A percentile compares a stretch with the other conserved stretches of the same genome.
phyloP scores from a whole-genome alignment of 2,797 vertebrate genomes.

The Coccyzus lansbergi region DNA sequence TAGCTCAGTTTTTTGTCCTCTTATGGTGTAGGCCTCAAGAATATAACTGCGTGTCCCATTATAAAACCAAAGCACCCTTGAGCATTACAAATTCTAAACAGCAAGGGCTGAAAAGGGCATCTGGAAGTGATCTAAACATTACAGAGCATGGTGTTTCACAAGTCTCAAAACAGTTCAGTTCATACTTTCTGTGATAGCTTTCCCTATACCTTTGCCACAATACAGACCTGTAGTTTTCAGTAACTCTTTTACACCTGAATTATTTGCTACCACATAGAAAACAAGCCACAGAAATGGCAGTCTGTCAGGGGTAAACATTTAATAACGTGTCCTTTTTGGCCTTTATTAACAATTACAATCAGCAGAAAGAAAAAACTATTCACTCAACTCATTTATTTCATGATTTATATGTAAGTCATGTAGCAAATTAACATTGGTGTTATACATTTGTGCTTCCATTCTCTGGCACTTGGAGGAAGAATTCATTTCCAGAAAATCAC shows the following conservation, averaged over 20 bases:
- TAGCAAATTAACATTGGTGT: constrained; percentile 67
- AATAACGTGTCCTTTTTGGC: constrained; percentile 68
- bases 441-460: constrained; percentile 78
- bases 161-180: constrained; percentile 59
- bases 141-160: constrained; percentile 62
- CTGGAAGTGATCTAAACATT: constrained; percentile 66
- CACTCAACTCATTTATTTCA: constrained; percentile 64
- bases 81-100: constrained; percentile 60
- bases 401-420: constrained; percentile 60
- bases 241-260: constrained; percentile 57
- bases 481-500: constrained; percentile 79
- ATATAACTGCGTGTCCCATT: constrained; percentile 24
- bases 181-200: constrained; percentile 66
- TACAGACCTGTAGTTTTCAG: constrained; percentile 66
- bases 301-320: constrained; percentile 33
- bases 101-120: constrained; percentile 47
- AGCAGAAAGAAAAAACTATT: constrained; percentile 59
- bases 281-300: constrained; percentile 59
- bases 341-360: constrained; percentile 70
- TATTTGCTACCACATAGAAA: constrained; percentile 67
- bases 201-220: constrained; percentile 64
- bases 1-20: constrained; percentile 19
- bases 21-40: constrained; percentile 37
- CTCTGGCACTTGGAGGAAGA: constrained; percentile 74
- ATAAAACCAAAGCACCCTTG: constrained; percentile 43